Base-by-base conservation (phyloP, 1,140 invertebrate genomes). In the Cydia amplana region DNA sequence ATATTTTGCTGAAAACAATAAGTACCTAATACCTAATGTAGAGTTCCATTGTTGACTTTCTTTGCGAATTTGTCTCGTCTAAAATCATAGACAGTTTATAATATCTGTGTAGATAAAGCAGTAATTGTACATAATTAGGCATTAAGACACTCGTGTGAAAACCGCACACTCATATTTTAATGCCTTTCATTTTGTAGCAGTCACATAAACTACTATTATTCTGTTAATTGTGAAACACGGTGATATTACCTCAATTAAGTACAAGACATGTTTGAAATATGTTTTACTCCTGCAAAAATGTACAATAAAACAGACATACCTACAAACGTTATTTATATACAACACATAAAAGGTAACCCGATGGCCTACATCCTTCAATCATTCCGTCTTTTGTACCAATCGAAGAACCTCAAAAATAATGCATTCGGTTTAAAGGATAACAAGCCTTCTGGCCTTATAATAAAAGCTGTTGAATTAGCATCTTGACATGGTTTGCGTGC, bases 301-400 rank as follows among this genome's bases (percentile, higher is more conserved):
- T 36, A 43, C 65, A 18, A 36, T n/a, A 9, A 36, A 40, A 70
- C 65, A 70, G 14, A 70, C 28, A 40, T 40, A 70, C 28, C 20
- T 40, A 70, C 32, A 10, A n/a, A 18, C 28, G 3, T 70, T 40
- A 4, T 32, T 32, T 70, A 18, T 43, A 49, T 73, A 55, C n/a
- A 51, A 70, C 7, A 70, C 7, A 70, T 28, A 20, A 70, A 70
- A 77, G 74, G 76, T 78, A 85, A 86, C 85, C 85, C 83, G 83
- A 83, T 88, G 87, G 89, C 90, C 87, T 75, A 91, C 78, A 91
- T 88, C 85, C 82, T 88, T 91, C 88, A 88, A 87, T 91, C 88
- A 89, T 80, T 28, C 46, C 18, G 12, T 73, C 16, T 49, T n/a
- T 70, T 36, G 12, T 32, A 36, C 28, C 23, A 16, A 65, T 65